Conservation (phyloP, 2,888 invertebrate species). For the Nasonovia ribisnigri region DNA sequence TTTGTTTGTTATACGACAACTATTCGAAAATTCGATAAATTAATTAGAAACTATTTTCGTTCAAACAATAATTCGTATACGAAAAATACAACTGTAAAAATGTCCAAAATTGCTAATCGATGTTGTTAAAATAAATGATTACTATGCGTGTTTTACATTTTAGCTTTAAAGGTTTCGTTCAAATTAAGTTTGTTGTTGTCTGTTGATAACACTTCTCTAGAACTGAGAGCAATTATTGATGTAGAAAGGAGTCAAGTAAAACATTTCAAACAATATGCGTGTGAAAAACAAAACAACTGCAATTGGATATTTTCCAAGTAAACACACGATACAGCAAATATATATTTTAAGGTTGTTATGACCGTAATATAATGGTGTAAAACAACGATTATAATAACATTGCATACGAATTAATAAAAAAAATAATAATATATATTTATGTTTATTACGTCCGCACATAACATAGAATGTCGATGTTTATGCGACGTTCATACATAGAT, state of each 20-base stretch:
- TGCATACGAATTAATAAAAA: background rate
- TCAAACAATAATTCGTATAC: background rate
- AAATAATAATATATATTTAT: background rate
- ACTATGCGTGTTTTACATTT: background rate
- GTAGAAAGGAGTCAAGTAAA: background rate
- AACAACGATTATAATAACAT: background rate
- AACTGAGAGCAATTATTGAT: background rate
- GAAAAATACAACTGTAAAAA: background rate
- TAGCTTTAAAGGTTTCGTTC: background rate
- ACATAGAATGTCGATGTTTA: background rate
- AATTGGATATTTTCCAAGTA: conserved; percentile 9
- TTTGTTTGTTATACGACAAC: background rate
- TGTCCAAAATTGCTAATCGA: background rate
- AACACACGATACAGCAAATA: background rate
- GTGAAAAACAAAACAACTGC: background rate
- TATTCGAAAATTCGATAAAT: background rate
- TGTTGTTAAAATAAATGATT: background rate
- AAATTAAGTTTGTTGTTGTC: background rate
- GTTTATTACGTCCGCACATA: no score
- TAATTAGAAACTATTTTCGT: background rate
- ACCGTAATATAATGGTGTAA: background rate
- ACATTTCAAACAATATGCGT: background rate
- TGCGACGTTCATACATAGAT: background rate
- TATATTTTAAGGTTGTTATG: background rate
- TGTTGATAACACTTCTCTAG: background rate